Base-by-base conservation (phyloP, 2,797 vertebrate species). In the Pseudochromis fuscus region DNA sequence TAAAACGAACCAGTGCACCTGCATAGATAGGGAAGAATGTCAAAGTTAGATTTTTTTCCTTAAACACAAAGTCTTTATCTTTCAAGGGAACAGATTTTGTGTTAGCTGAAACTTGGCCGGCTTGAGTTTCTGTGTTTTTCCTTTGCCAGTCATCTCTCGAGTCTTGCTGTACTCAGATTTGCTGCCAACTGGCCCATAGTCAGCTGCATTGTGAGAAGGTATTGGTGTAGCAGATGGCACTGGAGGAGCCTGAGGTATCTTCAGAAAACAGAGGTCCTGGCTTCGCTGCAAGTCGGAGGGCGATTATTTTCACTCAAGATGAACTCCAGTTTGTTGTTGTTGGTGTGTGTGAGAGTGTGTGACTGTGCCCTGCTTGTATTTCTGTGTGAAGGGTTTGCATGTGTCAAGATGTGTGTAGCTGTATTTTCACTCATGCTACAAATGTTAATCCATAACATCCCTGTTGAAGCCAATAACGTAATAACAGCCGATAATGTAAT, bases 151-250 rank as follows among this genome's bases (percentile, higher is more conserved):
- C 81, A 86, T 87, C 88, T 89, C 85, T 74, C 2, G 77, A 89
- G 87, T 87, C 72, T 84, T 7, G 44, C 75, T 78, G 74, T 65
- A 84, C 87, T 90, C 84, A 83, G 83, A 91, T 86, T 87, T 3
- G 50, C 46, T 93, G 92, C 92, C 92, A 93, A 90, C 85, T 91
- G 90, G 90, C 92, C 78, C 79, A 75, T 55, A 84, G 87, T 90
- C 85, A 89, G 84, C 82, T 75, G 71, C 60, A 75, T 84, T 89
- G 84, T 86, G 82, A 88, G 89, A 72, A 89, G 89, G 87, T 91
- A 87, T 82, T 80, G 82, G 83, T 87, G 82, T 66, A 91, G 82
- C 90, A 91, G 91, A 92, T 90, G 91, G 91, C 85, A 83, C 69
- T 80, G 79, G 60, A 82, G 77, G 83, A 86, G 90, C 86, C 88